Evolutionary conservation across 2,797 vertebrate species (phyloP), one percentile per base, ranked within the genome.

Genomic region (Eulemur mongoz): DNA sequence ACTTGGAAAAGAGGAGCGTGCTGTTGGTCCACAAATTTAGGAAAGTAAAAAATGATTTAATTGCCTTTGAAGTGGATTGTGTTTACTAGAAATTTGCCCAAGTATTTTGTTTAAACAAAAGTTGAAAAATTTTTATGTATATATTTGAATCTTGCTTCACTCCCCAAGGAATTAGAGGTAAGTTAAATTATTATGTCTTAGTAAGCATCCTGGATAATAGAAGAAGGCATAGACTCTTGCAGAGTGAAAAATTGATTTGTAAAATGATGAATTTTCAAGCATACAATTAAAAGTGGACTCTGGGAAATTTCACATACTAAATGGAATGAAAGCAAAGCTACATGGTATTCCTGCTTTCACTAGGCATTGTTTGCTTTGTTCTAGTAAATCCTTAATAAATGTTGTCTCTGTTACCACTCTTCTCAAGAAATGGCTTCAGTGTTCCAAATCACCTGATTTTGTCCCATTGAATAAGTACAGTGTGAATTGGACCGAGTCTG

Each of bases 71-170:
- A 72, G 30, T 78, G 8, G 8, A 73, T 54, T 94, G 23, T 72
- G 23, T 91, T 72, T 65, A 84, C 27, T 80, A 95, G 91, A 80
- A 94, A 75, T 69, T 27, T 80, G 83, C 20, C 78, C 65, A 59
- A 82, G n/a, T 89, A 48, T 95, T 89, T 95, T 95, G 40, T 91
- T 94, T 76, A 65, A 75, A 61, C 50, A 76, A 78, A 88, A 79
- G 20, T 84, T 35, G 23, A 61, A 70, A 86, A 22, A n/a, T 52
- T 80, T 20, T 12, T 43, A 38, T 52, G 57, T n/a, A 17, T 75
- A 11, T 93, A 48, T 76, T 90, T 95, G 61, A 87, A 38, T 40
- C 14, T 89, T 94, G 35, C 27, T 4, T n/a, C 17, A 84, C 22
- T 90, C 32, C 30, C 76, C 57, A 72, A 63, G 76, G 45, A 93